Evolutionary conservation across 2,888 invertebrate species (phyloP).

Genomic region (Drosophila emarginata): DNA sequence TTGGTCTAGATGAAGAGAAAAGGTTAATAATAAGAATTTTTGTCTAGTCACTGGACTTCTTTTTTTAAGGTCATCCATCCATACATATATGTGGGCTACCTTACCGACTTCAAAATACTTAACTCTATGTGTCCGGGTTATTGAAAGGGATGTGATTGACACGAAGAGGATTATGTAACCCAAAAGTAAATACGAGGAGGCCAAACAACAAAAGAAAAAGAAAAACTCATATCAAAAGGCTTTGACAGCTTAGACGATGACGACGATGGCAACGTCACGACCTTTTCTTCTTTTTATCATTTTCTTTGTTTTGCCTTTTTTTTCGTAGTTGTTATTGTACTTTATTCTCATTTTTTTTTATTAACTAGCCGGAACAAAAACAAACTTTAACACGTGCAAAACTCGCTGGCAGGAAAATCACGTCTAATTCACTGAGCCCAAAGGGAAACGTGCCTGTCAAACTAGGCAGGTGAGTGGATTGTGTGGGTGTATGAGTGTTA

Average conservation of each 20-base stretch:
- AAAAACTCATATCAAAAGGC: slow-evolving; percentile 7
- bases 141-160: slow-evolving; percentile 6
- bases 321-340: neutral
- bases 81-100: neutral
- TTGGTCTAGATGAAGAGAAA: no score
- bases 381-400: slow-evolving; percentile 6
- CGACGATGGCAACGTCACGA: neutral
- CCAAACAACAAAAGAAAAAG: neutral
- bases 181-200: slow-evolving; percentile 5
- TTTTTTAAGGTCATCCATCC: neutral
- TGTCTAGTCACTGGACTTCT: neutral
- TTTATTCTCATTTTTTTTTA: neutral
- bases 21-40: neutral
- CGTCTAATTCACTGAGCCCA: slow-evolving; percentile 8
- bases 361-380: slow-evolving; percentile 5
- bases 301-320: slow-evolving; percentile 3
- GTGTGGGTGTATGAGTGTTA: neutral
- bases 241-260: slow-evolving; percentile 6
- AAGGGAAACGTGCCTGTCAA: slow-evolving; percentile 7
- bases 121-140: slow-evolving; percentile 1
- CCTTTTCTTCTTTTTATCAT: slow-evolving; percentile 4
- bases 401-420: slow-evolving; percentile 9
- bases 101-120: slow-evolving; percentile 9
- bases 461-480: neutral
- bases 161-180: slow-evolving; percentile 9